These are phyloP conservation scores for Conops quadrifasciatus DNA, from an alignment of 2,888 invertebrate species.

Conservation along the genomic window DNA sequence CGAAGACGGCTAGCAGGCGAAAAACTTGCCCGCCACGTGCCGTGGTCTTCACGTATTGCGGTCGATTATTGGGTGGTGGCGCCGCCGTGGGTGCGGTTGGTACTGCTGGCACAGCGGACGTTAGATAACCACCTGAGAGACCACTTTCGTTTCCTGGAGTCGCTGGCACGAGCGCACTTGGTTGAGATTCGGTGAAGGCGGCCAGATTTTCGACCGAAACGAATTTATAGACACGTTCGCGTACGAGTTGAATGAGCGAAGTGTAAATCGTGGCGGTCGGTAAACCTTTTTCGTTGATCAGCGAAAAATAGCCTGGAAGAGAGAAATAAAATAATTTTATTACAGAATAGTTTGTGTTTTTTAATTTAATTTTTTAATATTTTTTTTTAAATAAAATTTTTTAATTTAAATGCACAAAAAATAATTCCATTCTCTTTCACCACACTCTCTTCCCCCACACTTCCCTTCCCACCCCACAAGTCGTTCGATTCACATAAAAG, in stretches of 20 bases:
- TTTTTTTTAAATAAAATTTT: too few species aligned
- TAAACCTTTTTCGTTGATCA: conserved; percentile 73
- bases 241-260: conserved; percentile 72
- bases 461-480: too few species aligned
- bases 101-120: conserved; percentile 20
- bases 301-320: conserved; percentile 74
- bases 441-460: too few species aligned
- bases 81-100: conserved; percentile 20
- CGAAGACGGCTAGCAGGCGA: conserved; percentile 77
- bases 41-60: conserved; percentile 75
- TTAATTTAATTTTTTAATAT: not conserved
- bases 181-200: conserved; percentile 63
- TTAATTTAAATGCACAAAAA: too few species aligned
- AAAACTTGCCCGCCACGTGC: conserved; percentile 77
- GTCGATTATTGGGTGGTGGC: conserved; percentile 51
- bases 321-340: conserved; percentile 31
- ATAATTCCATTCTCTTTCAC: too few species aligned
- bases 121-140: conserved; percentile 45
- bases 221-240: conserved; percentile 71
- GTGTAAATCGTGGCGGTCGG: conserved; percentile 73
- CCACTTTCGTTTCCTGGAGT: conserved; percentile 55
- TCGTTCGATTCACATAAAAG: too few species aligned
- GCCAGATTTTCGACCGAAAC: conserved; percentile 65
- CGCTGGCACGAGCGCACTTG: conserved; percentile 51
- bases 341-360: not conserved